Conservation (phyloP, 2,113 vertebrate species). For the Carlito syrichta region DNA sequence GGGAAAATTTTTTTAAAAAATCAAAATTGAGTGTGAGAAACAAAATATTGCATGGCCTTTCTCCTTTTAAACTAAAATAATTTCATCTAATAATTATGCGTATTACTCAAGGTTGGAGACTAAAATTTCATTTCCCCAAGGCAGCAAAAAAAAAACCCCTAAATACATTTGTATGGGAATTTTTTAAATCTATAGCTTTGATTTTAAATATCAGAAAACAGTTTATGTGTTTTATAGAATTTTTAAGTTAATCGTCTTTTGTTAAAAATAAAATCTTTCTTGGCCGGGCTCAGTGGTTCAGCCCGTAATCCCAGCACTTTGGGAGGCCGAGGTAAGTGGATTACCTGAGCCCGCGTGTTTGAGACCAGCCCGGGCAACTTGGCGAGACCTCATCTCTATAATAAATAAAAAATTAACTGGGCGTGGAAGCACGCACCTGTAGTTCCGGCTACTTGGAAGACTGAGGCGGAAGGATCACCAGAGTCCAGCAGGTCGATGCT, state of each 20-base stretch:
- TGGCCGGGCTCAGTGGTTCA: too few species aligned
- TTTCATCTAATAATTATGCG: background rate
- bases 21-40: background rate
- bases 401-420: too few species aligned
- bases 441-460: too few species aligned
- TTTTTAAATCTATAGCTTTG: background rate
- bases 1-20: background rate
- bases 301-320: too few species aligned
- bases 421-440: too few species aligned
- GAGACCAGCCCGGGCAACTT: too few species aligned
- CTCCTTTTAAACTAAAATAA: background rate
- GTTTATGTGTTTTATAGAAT: background rate
- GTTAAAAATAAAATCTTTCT: background rate
- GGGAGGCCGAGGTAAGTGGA: too few species aligned
- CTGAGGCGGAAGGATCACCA: too few species aligned
- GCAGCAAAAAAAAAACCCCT: background rate
- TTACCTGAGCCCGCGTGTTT: too few species aligned
- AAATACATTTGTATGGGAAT: background rate
- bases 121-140: background rate
- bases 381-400: too few species aligned
- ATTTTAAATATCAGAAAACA: background rate
- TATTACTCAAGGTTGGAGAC: background rate
- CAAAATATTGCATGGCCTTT: background rate
- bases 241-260: background rate
- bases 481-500: too few species aligned